These are phyloP conservation scores for Uloborus diversus DNA, from an alignment of 1,140 invertebrate genomes.

Conservation along the genomic window DNA sequence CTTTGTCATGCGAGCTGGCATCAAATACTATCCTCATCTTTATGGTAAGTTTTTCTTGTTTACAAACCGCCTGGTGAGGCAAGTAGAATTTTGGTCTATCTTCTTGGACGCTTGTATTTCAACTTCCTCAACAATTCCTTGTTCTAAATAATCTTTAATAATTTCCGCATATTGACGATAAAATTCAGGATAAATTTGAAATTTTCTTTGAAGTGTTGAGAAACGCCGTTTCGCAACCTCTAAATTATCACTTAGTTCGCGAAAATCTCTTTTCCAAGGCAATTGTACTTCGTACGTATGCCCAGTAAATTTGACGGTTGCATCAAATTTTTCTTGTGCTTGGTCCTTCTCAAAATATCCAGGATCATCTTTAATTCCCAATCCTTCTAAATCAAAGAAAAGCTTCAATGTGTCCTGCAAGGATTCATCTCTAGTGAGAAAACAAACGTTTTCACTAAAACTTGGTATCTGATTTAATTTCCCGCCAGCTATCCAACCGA, in stretches of 20 bases:
- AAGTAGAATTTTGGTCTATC: neutral
- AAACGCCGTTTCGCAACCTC: neutral
- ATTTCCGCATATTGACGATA: neutral
- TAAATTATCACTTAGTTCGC: neutral
- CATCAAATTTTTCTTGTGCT: neutral
- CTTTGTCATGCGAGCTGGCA: neutral
- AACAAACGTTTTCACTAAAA: no score
- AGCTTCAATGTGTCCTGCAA: neutral
- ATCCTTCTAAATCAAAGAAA: neutral
- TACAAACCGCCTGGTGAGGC: neutral
- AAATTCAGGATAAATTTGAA: no score
- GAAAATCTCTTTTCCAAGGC: neutral
- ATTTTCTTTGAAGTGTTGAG: no score
- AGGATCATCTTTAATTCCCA: neutral
- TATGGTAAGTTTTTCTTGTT: neutral
- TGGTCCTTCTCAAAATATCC: neutral
- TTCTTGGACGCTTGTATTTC: neutral
- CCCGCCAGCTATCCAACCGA: neutral
- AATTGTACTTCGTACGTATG: neutral
- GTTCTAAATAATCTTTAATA: neutral
- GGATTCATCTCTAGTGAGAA: neutral
- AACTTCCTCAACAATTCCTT: neutral
- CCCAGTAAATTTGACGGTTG: neutral
- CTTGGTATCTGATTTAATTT: no score
- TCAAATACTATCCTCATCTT: neutral